Evolutionary conservation across 2,113 vertebrate genomes (phyloP).

Genomic region (Bubo blakistoni): DNA sequence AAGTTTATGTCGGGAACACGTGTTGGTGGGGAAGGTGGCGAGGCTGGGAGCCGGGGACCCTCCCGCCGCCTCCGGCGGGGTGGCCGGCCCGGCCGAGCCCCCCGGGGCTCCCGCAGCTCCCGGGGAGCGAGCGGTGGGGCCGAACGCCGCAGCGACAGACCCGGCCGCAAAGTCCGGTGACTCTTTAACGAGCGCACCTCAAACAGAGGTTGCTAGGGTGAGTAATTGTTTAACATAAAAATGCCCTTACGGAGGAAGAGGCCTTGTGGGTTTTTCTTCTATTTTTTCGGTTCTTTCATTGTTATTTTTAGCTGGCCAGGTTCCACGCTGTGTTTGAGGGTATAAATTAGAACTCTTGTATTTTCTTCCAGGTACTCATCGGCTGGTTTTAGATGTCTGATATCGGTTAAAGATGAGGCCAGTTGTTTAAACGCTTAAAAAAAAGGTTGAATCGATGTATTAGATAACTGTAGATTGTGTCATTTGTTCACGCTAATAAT

Average conservation of each 20-base stretch:
- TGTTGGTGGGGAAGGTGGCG: constrained; percentile 64
- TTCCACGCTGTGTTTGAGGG: rapidly evolving
- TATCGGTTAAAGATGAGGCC: not conserved
- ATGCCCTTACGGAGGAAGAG: not conserved
- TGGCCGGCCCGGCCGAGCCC: not conserved
- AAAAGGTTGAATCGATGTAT: not conserved
- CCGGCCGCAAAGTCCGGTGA: constrained; percentile 33
- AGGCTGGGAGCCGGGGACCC: constrained; percentile 12
- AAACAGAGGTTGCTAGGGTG: constrained; percentile 45
- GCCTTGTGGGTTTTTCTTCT: not conserved
- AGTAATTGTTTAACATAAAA: constrained; percentile 36
- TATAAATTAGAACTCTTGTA: not conserved
- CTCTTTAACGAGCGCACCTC: not conserved
- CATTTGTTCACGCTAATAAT: not conserved
- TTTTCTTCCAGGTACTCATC: not conserved
- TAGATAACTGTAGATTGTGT: not conserved
- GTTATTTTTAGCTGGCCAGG: not conserved
- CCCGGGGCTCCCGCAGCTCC: not conserved
- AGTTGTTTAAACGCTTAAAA: not conserved
- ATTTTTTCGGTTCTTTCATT: not conserved
- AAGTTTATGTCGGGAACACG: constrained; percentile 83
- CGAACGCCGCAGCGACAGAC: not conserved
- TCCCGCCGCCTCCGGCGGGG: not conserved
- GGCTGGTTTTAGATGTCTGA: not conserved
- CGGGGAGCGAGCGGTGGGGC: not conserved